These are phyloP conservation scores for Oryzias woworae DNA, from an alignment of 2,113 vertebrate genomes.

Conservation along the genomic window DNA sequence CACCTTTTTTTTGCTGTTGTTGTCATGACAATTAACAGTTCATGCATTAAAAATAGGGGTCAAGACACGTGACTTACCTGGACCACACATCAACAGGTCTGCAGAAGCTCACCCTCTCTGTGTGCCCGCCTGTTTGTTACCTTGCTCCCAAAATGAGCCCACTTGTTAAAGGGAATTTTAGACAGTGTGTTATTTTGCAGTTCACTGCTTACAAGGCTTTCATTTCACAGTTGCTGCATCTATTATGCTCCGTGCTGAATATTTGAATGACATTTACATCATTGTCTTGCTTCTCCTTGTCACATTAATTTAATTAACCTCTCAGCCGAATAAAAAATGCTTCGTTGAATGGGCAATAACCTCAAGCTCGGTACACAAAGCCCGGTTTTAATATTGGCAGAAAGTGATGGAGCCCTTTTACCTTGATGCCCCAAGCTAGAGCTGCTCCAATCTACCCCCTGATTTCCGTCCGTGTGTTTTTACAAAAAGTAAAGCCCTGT, in stretches of 20 bases:
- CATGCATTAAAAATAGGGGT: constrained; percentile 17
- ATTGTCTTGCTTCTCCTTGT: constrained; percentile 46
- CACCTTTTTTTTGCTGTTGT: not conserved
- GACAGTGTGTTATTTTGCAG: constrained; percentile 14
- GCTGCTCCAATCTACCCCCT: constrained; percentile 25
- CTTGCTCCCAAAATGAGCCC: constrained; percentile 17
- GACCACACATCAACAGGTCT: constrained; percentile 59
- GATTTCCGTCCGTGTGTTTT: constrained; percentile 9
- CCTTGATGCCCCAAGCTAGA: constrained; percentile 13
- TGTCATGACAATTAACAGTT: constrained; percentile 52
- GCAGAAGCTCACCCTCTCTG: constrained; percentile 14
- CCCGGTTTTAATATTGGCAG: constrained; percentile 5
- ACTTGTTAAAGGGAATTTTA: constrained; percentile 18
- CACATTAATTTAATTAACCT: constrained; percentile 64
- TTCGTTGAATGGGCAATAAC: constrained; percentile 36
- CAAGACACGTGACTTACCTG: not conserved
- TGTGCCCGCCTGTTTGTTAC: not conserved
- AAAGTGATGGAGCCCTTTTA: constrained; percentile 4
- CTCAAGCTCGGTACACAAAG: constrained; percentile 13
- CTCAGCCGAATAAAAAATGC: constrained; percentile 50
- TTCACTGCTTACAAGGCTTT: constrained; percentile 37
- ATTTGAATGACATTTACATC: constrained; percentile 57
- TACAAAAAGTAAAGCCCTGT: not conserved
- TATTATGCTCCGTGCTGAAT: constrained; percentile 42
- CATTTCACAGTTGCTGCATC: constrained; percentile 53